Conservation (phyloP, 1,140 invertebrate genomes). For the Cydia amplana region DNA sequence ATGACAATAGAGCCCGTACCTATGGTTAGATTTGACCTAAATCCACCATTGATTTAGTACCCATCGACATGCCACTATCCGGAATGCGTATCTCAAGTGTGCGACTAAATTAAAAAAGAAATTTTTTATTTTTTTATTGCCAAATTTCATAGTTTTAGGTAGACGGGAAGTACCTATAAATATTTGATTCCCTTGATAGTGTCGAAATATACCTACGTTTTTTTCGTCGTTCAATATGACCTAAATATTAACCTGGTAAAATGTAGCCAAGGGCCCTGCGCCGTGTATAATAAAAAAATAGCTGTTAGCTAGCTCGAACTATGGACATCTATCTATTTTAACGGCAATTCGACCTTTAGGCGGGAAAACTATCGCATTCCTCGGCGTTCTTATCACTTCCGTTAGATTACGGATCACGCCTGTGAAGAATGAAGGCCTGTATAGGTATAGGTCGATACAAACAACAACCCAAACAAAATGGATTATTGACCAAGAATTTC, state of each 20-base stretch:
- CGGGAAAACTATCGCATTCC: slow-evolving; percentile 24
- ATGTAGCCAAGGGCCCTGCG: no score
- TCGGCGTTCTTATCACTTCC: slow-evolving; percentile 54
- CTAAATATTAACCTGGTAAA: no score
- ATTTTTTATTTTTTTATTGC: no score
- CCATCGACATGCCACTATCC: neutral
- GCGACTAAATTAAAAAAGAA: no score
- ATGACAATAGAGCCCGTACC: neutral
- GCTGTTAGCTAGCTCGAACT: no score
- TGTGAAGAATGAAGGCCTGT: slow-evolving; percentile 37
- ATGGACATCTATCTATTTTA: neutral
- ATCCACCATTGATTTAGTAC: neutral
- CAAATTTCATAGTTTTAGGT: no score
- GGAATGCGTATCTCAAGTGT: neutral
- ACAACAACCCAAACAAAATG: slow-evolving; percentile 24
- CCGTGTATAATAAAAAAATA: no score
- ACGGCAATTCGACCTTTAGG: slow-evolving; percentile 18
- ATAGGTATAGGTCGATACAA: neutral
- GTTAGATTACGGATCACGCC: slow-evolving; percentile 55
- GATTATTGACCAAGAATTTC: slow-evolving; percentile 29
- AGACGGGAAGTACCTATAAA: no score
- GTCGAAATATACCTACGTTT: no score
- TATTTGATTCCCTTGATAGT: no score
- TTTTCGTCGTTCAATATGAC: no score
- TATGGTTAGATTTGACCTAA: neutral